A percentile compares a stretch with the other conserved stretches of the same genome.
Evolutionary conservation across 2,888 invertebrate genomes (phyloP).

Genomic region (Cryptocephalus moraei): DNA sequence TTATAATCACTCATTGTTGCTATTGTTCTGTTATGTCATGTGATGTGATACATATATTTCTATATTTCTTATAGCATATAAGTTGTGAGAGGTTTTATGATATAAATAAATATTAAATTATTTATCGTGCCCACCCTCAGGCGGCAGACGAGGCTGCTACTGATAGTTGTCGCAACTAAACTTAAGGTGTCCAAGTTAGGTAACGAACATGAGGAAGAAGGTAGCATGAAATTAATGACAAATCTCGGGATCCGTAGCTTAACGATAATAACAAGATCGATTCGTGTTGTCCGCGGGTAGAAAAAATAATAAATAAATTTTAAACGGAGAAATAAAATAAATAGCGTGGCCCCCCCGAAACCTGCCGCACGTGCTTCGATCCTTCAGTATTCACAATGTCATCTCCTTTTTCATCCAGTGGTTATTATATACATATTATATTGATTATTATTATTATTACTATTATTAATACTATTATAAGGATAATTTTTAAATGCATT

Average conservation of each 20-base stretch:
- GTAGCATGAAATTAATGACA: too few species aligned
- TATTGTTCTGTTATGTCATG: constrained; percentile 38
- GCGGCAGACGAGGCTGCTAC: constrained; percentile 16
- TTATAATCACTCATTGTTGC: constrained; percentile 39
- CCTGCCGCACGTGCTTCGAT: constrained; percentile 30
- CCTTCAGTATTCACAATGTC: constrained; percentile 30
- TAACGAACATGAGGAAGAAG: too few species aligned
- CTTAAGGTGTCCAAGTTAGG: too few species aligned
- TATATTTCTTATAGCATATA: constrained; percentile 36
- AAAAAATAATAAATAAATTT: too few species aligned
- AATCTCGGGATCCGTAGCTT: too few species aligned
- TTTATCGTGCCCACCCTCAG: constrained; percentile 18
- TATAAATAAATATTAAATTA: constrained; percentile 22
- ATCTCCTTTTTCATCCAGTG: constrained; percentile 4
- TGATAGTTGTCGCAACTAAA: constrained; percentile 11
- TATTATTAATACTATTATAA: too few species aligned
- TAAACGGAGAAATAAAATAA: background rate
- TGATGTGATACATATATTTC: constrained; percentile 40
- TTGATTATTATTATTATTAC: background rate
- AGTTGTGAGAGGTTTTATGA: constrained; percentile 34
- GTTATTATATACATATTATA: background rate
- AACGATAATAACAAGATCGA: background rate
- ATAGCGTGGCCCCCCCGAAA: constrained; percentile 27
- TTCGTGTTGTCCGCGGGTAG: background rate
- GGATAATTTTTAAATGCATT: constrained; percentile 18